Evolutionary conservation across 2,888 invertebrate genomes (phyloP).

Genomic region (Pogonocherus hispidulus): DNA sequence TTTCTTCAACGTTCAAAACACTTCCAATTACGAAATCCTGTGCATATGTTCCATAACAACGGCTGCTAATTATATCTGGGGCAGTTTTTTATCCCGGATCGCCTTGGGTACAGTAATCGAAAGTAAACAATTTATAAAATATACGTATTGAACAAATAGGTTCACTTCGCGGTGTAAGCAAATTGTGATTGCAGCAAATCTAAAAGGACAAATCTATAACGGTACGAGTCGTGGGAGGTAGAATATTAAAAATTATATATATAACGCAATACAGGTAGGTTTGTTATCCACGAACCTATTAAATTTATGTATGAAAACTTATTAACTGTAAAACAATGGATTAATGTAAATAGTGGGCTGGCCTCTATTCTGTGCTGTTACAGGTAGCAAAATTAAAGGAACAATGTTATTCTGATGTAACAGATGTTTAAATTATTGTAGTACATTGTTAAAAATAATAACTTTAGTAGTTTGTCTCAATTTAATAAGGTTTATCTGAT

Average conservation of each 20-base stretch:
- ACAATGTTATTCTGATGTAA: too few species aligned
- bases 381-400: background rate
- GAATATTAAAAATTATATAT: background rate
- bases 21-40: slow-evolving; percentile 4
- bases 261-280: background rate
- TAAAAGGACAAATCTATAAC: slow-evolving; percentile 40
- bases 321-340: background rate
- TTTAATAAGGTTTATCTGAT: too few species aligned
- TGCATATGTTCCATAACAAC: background rate
- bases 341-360: background rate
- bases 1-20: slow-evolving; percentile 10
- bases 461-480: too few species aligned
- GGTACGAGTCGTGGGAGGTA: slow-evolving; percentile 43
- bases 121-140: slow-evolving; percentile 45
- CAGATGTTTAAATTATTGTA: too few species aligned
- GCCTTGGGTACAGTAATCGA: slow-evolving; percentile 52
- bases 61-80: slow-evolving; percentile 32
- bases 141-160: slow-evolving; percentile 48
- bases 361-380: background rate
- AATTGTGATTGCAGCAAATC: slow-evolving; percentile 32
- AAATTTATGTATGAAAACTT: background rate
- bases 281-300: background rate
- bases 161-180: slow-evolving; percentile 26
- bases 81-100: slow-evolving; percentile 44
- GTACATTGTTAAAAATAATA: too few species aligned